A percentile compares a stretch with the other conserved stretches of the same genome.
Evolutionary conservation across 2,113 vertebrate species (phyloP).

Genomic region (Scomber scombrus): DNA sequence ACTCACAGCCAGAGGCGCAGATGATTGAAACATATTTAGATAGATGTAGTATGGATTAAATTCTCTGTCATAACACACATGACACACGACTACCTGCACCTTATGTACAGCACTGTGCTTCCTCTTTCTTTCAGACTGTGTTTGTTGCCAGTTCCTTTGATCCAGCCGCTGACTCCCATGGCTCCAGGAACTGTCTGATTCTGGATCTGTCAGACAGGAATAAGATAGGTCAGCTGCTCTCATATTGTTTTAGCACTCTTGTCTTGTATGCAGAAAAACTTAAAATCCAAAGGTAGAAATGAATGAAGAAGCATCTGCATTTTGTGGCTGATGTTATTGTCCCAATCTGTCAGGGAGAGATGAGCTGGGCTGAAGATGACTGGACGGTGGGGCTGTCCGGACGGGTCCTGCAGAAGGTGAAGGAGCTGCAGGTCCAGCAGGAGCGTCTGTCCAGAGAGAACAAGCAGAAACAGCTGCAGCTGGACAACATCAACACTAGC

Average conservation of each 20-base stretch:
- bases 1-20: slow-evolving; percentile 20
- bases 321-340: slow-evolving; percentile 14
- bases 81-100: background rate
- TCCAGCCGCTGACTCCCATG: slow-evolving; percentile 9
- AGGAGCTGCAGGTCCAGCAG: slow-evolving; percentile 83
- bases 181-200: slow-evolving; percentile 18
- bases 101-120: slow-evolving; percentile 34
- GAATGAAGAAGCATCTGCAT: background rate
- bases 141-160: slow-evolving; percentile 11
- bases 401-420: slow-evolving; percentile 82
- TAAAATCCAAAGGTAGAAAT: background rate
- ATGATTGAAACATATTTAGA: slow-evolving; percentile 47
- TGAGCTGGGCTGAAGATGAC: slow-evolving; percentile 89
- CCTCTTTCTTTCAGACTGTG: slow-evolving; percentile 33
- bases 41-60: slow-evolving; percentile 1
- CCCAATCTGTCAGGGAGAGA: slow-evolving; percentile 45
- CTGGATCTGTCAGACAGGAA: slow-evolving; percentile 21
- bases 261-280: background rate
- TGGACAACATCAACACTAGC: slow-evolving; percentile 83
- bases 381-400: slow-evolving; percentile 86
- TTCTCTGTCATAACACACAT: slow-evolving; percentile 34
- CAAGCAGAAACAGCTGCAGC: slow-evolving; percentile 87
- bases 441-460: slow-evolving; percentile 84
- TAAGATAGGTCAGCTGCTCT: slow-evolving; percentile 20
- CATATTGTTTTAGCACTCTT: background rate